A percentile compares a stretch with the other conserved stretches of the same genome.
phyloP scores from a whole-genome alignment of 1,140 invertebrate genomes.

The Paraescarpia echinospica region DNA sequence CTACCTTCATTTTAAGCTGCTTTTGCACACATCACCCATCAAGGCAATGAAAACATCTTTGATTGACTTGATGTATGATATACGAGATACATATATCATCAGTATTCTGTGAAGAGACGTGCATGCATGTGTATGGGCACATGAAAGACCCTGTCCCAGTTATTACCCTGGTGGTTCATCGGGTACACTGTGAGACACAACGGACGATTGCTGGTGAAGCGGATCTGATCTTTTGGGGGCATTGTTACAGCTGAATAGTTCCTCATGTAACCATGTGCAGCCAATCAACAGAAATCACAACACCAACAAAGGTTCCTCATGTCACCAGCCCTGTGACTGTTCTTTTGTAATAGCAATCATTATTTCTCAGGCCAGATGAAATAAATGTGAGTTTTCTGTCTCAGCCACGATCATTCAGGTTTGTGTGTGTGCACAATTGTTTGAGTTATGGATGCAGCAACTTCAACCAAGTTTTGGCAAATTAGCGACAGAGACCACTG shows the following conservation, averaged over 20 bases:
- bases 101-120: not conserved
- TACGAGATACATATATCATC: not conserved
- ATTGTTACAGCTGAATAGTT: conserved; percentile 6
- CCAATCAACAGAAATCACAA: not conserved
- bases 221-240: not conserved
- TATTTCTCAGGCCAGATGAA: not conserved
- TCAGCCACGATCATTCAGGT: not conserved
- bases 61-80: not conserved
- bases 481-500: not conserved
- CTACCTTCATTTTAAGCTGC: not conserved
- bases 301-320: not conserved
- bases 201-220: not conserved
- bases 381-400: not conserved
- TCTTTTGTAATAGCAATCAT: not conserved
- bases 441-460: not conserved
- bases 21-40: not conserved
- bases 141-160: not conserved
- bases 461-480: not conserved
- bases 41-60: not conserved
- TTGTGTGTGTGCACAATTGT: too few relatives aligned
- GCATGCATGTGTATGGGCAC: not conserved
- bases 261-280: not conserved
- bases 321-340: not conserved
- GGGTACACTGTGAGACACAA: not conserved
- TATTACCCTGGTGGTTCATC: not conserved